Evolutionary conservation across 2,113 vertebrate genomes (phyloP), one percentile per base, ranked within the genome.

Genomic region (Periophthalmodon schlosseri): DNA sequence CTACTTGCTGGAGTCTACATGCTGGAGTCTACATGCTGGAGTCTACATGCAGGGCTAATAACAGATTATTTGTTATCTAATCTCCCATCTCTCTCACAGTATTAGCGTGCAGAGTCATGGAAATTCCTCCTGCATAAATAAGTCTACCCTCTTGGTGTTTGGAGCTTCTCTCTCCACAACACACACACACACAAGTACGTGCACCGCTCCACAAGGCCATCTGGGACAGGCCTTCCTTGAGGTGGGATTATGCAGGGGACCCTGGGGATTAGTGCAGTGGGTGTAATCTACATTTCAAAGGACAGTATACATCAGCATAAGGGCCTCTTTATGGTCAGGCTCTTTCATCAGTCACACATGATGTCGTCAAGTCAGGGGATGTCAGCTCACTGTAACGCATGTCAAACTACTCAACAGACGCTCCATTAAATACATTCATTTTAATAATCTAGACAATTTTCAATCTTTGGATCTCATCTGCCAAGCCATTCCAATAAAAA

Each of bases 241-340:
- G 63, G 63, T 65, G 63, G 63, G 63, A 39, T 65, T 65, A 65
- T 11, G 10, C 63, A 44, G 63, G 10, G 34, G 16, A 39, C 34
- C 63, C 63, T 65, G 36, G 63, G 61, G 63, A 65, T 65, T 65
- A 65, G 10, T 10, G 9, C 33, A 65, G 63, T 65, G 34, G 18
- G 10, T n/a, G 34, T 44, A 65, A 65, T 65, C 63, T 65, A 65
- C 63, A 65, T 65, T 65, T 65, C 63, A 65, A 65, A 65, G 63
- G 9, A 65, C 34, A 65, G 63, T n/a, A 13, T 65, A 65, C 34
- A 39, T 39, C 63, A 65, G 20, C 20, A 56, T 56, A 56, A 56
- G 52, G 34, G 61, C 18, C 63, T 39, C 36, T 65, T 65, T n/a
- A 39, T 39, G 16, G 63, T 65, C 16, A 18, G 34, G 20, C 63